Base-by-base conservation (phyloP, 1,140 invertebrate species). In the Pogonomyrmex californicus region DNA sequence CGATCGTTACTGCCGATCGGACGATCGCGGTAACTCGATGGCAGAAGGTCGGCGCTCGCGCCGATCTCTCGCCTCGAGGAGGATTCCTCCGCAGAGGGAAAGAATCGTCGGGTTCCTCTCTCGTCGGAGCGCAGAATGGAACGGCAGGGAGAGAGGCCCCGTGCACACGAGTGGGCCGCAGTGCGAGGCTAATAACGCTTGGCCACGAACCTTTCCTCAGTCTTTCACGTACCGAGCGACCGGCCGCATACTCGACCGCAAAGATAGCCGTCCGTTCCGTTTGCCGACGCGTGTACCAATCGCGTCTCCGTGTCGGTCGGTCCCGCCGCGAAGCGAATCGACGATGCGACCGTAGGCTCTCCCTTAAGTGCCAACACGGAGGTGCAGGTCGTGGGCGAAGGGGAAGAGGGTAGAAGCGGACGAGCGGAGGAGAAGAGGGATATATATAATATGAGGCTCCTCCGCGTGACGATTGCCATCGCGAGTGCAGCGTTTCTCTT, bases 181-280 rank as follows among this genome's bases (percentile, higher is more conserved):
- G 33, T 33, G 62, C 76, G 78, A 85, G 83, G 75, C 56, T 89
- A 76, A 81, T 78, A 49, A 63, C 62, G 30, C 71, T 54, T 60
- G 75, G 85, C 58, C 76, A 75, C 86, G 63, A 86, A 86, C 87
- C 88, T 91, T 92, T 93, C 91, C 86, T 94, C 94, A 95, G 94
- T 95, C 94, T 95, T 93, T 93, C 94, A 91, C 90, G 91, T 92
- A 90, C 87, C 90, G 88, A 95, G 92, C 79, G 93, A 90, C 89
- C 68, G 68, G 54, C 60, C 79, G 41, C 41, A 75, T 33, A 62
- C 6, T 9, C 68, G 41, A 62, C 23, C 12, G 38, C 65, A 12
- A 58, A 54, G 38, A 77, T 30, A 60, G 30, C 49, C 54, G 41
- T 12, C 56, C 90, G 91, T 93, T 92, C 90, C 89, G 91, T 93